Evolutionary conservation across 2,797 vertebrate species (phyloP).

Genomic region (Sebastes trivittatus): DNA sequence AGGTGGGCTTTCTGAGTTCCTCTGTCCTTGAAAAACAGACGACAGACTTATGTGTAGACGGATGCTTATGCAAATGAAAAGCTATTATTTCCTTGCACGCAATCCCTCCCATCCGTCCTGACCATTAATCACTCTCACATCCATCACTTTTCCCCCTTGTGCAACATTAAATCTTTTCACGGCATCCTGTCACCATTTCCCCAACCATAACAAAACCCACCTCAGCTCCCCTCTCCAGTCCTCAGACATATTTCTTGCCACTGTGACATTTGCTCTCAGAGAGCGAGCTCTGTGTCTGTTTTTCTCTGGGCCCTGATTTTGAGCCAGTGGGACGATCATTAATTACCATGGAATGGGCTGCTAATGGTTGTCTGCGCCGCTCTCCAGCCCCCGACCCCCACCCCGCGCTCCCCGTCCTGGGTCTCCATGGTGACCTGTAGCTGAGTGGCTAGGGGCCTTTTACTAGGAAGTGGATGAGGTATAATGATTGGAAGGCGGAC

Average conservation of each 20-base stretch:
- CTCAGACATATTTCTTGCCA: constrained; percentile 45
- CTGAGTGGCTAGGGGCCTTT: constrained; percentile 64
- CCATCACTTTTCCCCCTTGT: constrained; percentile 15
- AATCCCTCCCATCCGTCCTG: neutral
- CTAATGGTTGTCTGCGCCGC: constrained; percentile 75
- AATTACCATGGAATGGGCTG: constrained; percentile 80
- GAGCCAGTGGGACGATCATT: constrained; percentile 77
- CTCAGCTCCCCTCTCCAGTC: constrained; percentile 9
- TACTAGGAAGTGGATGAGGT: constrained; percentile 70
- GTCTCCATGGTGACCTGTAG: constrained; percentile 83
- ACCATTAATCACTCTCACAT: constrained; percentile 50
- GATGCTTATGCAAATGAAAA: constrained; percentile 48
- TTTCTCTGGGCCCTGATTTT: constrained; percentile 61
- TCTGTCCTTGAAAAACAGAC: constrained; percentile 24
- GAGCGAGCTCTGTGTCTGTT: constrained; percentile 49
- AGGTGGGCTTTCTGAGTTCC: neutral
- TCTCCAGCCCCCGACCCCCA: constrained; percentile 50
- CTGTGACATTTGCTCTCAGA: constrained; percentile 59
- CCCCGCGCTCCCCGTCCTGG: constrained; percentile 43
- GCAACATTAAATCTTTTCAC: constrained; percentile 10
- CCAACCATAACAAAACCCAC: constrained; percentile 28
- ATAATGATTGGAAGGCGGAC: constrained; percentile 70
- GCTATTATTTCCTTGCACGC: constrained; percentile 20
- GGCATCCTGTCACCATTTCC: constrained; percentile 38
- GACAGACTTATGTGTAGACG: neutral